Percentiles rank a stretch among this genome's conserved stretches.
These are phyloP conservation scores for Hirundo rustica DNA, from an alignment of 2,797 vertebrate genomes.

Conservation along the genomic window DNA sequence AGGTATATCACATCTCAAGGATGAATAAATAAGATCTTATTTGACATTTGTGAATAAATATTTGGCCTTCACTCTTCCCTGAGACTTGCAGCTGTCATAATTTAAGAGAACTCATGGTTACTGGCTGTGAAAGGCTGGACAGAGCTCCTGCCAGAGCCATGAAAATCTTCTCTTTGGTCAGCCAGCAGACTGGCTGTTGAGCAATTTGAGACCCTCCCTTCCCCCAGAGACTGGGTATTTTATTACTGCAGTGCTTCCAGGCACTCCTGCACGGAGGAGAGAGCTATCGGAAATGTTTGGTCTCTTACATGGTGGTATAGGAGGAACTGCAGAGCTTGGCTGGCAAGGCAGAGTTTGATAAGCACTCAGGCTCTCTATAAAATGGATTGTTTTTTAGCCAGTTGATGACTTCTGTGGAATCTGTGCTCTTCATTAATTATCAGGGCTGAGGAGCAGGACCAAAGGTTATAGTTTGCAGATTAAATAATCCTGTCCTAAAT, in stretches of 20 bases:
- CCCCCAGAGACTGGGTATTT: not conserved
- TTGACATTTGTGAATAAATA: not conserved
- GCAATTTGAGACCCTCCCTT: constrained; percentile 3
- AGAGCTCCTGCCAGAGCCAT: not conserved
- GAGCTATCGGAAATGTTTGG: not conserved
- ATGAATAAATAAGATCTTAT: not conserved
- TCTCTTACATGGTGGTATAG: not conserved
- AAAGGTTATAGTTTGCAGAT: not conserved
- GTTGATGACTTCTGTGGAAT: not conserved
- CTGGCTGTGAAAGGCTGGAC: constrained; percentile 40
- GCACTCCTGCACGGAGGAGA: not conserved
- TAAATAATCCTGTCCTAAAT: not conserved
- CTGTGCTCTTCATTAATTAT: not conserved
- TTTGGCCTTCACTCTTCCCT: not conserved
- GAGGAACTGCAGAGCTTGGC: not conserved
- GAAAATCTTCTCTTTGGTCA: not conserved
- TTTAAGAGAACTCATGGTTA: not conserved
- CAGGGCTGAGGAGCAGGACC: not conserved
- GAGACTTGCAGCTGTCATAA: not conserved
- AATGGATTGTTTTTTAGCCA: not conserved
- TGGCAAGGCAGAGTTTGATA: not conserved
- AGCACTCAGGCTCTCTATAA: not conserved
- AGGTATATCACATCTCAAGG: not conserved
- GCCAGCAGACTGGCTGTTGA: not conserved
- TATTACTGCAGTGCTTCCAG: not conserved